These are phyloP conservation scores for Gryllus bimaculatus DNA, from an alignment of 1,140 invertebrate genomes.

Conservation along the genomic window DNA sequence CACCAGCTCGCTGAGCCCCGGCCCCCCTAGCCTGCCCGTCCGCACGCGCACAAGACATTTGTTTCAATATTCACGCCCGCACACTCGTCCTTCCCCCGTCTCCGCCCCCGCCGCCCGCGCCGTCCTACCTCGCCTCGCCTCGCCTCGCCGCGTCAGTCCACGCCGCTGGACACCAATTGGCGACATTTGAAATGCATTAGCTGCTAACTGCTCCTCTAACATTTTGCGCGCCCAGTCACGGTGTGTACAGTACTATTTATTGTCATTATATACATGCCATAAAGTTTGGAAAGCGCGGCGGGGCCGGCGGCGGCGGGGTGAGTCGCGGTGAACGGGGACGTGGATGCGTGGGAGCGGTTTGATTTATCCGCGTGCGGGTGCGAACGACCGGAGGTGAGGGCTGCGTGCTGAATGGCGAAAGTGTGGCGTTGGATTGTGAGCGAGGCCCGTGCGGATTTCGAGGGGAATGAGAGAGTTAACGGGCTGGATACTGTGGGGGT, in stretches of 20 bases:
- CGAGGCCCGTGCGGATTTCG: too few relatives aligned
- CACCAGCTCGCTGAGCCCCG: too few relatives aligned
- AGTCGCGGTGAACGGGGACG: not conserved
- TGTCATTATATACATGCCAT: constrained; percentile 5
- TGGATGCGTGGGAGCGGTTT: not conserved
- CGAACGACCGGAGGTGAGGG: not conserved
- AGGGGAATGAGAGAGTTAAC: too few relatives aligned
- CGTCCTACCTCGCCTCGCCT: too few relatives aligned
- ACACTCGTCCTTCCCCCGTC: not conserved
- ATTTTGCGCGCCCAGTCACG: not conserved
- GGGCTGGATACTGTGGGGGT: too few relatives aligned
- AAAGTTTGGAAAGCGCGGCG: not conserved
- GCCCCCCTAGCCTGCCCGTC: too few relatives aligned
- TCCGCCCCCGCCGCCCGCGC: not conserved
- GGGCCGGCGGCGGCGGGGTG: too few relatives aligned
- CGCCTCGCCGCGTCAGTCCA: not conserved
- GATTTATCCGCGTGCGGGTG: not conserved
- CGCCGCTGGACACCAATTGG: not conserved
- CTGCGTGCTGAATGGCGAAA: not conserved
- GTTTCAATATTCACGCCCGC: too few relatives aligned
- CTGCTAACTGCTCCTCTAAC: not conserved
- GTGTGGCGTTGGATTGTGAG: too few relatives aligned
- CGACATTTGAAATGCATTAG: constrained; percentile 4
- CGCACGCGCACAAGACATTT: too few relatives aligned
- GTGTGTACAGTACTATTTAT: not conserved